A percentile compares a stretch with the other conserved stretches of the same genome.
Evolutionary conservation across 2,888 invertebrate genomes (phyloP).

Genomic region (Cephus spinipes): DNA sequence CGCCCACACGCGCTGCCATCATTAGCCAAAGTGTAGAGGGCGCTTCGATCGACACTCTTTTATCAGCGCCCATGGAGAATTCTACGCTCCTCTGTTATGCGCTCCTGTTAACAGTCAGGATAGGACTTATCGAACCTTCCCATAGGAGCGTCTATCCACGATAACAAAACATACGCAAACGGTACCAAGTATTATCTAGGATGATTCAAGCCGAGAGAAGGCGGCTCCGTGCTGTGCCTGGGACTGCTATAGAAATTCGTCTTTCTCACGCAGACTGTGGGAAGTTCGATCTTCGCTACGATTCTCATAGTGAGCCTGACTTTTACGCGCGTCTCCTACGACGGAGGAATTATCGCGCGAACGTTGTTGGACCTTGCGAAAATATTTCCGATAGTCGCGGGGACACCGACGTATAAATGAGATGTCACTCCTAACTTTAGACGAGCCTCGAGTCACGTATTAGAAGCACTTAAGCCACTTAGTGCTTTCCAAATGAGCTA

Average conservation of each 20-base stretch:
- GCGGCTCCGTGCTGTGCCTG: conserved; percentile 24
- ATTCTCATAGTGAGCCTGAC: neutral
- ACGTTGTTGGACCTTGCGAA: neutral
- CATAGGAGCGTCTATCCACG: neutral
- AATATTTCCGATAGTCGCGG: neutral
- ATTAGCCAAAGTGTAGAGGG: neutral
- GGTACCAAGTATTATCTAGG: neutral
- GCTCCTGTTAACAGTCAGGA: neutral
- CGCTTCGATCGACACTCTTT: neutral
- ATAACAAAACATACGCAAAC: neutral
- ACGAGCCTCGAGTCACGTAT: conserved; percentile 15
- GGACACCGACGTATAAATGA: neutral
- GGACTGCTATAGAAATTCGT: conserved; percentile 38
- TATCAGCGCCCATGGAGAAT: too few species aligned
- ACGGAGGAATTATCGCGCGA: neutral
- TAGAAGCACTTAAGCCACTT: conserved; percentile 38
- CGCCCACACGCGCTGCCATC: neutral
- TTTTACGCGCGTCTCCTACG: neutral
- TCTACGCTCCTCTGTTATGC: neutral
- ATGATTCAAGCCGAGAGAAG: conserved; percentile 5
- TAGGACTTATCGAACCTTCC: neutral
- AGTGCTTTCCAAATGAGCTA: conserved; percentile 23
- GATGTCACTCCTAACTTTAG: neutral
- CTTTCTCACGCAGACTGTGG: conserved; percentile 44
- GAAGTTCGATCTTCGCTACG: conserved; percentile 35